Percentiles rank a stretch among this genome's conserved stretches.
Evolutionary conservation across 2,888 invertebrate species (phyloP).

Genomic region (Eurois occulta): DNA sequence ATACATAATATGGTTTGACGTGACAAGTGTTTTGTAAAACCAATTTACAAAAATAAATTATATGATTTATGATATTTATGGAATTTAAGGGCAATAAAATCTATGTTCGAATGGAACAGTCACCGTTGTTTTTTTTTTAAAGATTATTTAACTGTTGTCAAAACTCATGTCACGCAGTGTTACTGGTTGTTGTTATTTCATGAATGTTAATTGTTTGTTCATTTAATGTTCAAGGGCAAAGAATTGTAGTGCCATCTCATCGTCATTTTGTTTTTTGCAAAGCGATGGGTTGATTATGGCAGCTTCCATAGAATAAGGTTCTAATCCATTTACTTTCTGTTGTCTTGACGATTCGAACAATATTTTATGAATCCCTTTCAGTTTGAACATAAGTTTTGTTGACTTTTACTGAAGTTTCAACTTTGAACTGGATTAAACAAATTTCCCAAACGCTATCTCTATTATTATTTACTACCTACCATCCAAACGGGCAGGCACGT

Average conservation of each 20-base stretch:
- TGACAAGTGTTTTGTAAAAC: too few species aligned
- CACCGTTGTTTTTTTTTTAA: not conserved
- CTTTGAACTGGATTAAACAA: slow-evolving; percentile 10
- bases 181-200: not conserved
- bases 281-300: not conserved
- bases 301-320: not conserved
- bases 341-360: not conserved
- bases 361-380: not conserved
- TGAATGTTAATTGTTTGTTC: not conserved
- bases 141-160: not conserved
- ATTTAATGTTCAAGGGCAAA: not conserved
- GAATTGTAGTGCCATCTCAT: not conserved
- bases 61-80: too few species aligned
- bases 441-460: not conserved
- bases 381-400: not conserved
- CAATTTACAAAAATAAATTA: too few species aligned
- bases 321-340: not conserved
- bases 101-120: not conserved
- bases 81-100: not conserved
- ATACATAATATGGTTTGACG: too few species aligned
- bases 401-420: not conserved
- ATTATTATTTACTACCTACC: not conserved
- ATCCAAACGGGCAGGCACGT: slow-evolving; percentile 4
- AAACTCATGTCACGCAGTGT: not conserved
- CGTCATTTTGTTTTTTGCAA: not conserved